Evolutionary conservation across 1,140 invertebrate genomes (phyloP), one percentile per base, ranked within the genome.

Genomic region (Capitella teleta): DNA sequence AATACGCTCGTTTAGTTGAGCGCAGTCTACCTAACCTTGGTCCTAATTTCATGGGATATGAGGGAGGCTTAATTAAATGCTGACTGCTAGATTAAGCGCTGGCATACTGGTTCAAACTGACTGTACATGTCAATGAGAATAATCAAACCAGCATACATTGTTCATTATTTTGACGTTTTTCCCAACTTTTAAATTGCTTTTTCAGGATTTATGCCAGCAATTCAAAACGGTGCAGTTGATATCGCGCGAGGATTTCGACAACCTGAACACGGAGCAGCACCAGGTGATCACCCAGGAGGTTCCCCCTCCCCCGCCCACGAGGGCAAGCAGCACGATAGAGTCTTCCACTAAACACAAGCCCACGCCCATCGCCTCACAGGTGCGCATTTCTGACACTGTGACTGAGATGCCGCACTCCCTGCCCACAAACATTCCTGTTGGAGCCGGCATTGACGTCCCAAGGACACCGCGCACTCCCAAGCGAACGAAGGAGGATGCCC

Each of bases 221-320:
- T 87, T 86, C 68, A 86, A 85, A 60, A 90, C 86, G 2, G 82
- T 94, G n/a, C 89, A 84, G 56, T 68, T 93, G n/a, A 87, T 94
- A 55, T 83, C 80, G 51, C 84, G 87, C 62, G 87, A 88, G 67
- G 82, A 82, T 66, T 92, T 90, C 73, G 82, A 89, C 54, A 87
- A 84, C 62, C 77, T 90, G 24, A 62, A 60, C 12, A 63, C 67
- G 5, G 41, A 55, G 5, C 23, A 49, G n/a, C 44, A 26, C 12
- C 34, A 49, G 2, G 44, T 47, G 5, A 23, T 51, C 12, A 55
- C 54, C 23, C 48, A 60, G 43, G 58, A 60, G 38, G 51, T 60
- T 49, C 51, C 57, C 6, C 64, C 61, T 18, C 71, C 61, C 36
- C 70, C 62, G 12, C 64, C 60, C 43, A 64, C 61, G 23, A 57